phyloP scores from a whole-genome alignment of 2,797 vertebrate genomes.

The Cyclopterus lumpus region DNA sequence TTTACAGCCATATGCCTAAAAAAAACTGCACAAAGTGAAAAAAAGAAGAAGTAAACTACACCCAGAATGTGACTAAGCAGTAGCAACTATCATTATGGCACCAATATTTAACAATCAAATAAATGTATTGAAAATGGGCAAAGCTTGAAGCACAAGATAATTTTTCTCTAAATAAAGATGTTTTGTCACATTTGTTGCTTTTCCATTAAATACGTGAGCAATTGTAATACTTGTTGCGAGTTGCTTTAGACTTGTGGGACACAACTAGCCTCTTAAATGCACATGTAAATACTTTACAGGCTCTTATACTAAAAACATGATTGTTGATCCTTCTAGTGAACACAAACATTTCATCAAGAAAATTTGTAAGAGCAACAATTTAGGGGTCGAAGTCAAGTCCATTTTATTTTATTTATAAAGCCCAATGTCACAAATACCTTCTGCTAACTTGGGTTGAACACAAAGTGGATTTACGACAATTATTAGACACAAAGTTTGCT shows the following conservation, averaged over 20 bases:
- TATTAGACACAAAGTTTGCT: conserved; percentile 4
- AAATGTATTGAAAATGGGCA: neutral
- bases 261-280: conserved; percentile 4
- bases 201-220: neutral
- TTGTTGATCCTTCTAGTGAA: conserved; percentile 18
- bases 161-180: neutral
- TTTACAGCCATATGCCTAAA: neutral
- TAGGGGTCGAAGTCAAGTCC: neutral
- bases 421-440: neutral
- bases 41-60: neutral
- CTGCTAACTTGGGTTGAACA: neutral
- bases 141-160: neutral
- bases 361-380: conserved; percentile 11
- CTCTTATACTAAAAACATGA: conserved; percentile 15
- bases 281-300: conserved; percentile 19
- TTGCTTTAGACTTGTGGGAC: conserved; percentile 7
- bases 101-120: neutral
- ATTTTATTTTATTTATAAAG: neutral
- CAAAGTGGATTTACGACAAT: neutral
- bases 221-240: neutral
- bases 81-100: neutral
- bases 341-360: conserved; percentile 24
- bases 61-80: neutral
- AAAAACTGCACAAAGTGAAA: neutral
- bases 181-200: neutral